Percentiles rank a stretch among this genome's conserved stretches.
Evolutionary conservation across 2,888 invertebrate species (phyloP).

Genomic region (Cyrtodaria siliqua): DNA sequence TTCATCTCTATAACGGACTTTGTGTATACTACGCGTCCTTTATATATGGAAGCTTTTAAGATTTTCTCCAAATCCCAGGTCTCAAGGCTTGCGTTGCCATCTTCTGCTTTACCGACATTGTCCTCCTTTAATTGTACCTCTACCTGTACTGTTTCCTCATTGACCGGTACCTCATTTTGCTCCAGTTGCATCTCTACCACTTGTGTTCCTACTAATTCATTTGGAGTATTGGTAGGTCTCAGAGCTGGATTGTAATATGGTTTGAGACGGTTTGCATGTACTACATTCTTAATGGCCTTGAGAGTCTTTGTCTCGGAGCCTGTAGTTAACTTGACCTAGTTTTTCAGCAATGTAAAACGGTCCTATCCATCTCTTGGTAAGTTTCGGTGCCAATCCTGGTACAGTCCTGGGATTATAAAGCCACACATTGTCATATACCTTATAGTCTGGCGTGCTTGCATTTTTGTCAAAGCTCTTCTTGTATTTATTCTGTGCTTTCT

Average conservation of each 20-base stretch:
- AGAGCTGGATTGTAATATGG: conserved; percentile 40
- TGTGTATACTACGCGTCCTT: conserved; percentile 1
- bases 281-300: conserved; percentile 21
- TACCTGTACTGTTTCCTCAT: not conserved
- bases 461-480: conserved; percentile 35
- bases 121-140: conserved; percentile 1
- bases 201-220: too few relatives aligned
- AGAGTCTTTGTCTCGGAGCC: conserved; percentile 11
- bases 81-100: too few relatives aligned
- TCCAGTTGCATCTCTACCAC: too few relatives aligned
- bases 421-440: conserved; percentile 38
- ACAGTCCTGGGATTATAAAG: conserved; percentile 24
- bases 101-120: too few relatives aligned
- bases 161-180: too few relatives aligned
- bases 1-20: not conserved
- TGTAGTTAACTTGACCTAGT: not conserved
- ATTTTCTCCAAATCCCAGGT: conserved; percentile 16
- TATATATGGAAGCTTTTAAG: conserved; percentile 2
- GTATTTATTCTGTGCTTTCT: conserved; percentile 34
- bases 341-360: conserved; percentile 41
- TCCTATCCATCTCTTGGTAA: conserved; percentile 29
- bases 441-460: conserved; percentile 19
- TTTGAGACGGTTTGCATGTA: conserved; percentile 45
- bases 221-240: too few relatives aligned
- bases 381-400: conserved; percentile 36